Evolutionary conservation across 2,797 vertebrate species (phyloP), one percentile per base, ranked within the genome.

Genomic region (Dermochelys coriacea): DNA sequence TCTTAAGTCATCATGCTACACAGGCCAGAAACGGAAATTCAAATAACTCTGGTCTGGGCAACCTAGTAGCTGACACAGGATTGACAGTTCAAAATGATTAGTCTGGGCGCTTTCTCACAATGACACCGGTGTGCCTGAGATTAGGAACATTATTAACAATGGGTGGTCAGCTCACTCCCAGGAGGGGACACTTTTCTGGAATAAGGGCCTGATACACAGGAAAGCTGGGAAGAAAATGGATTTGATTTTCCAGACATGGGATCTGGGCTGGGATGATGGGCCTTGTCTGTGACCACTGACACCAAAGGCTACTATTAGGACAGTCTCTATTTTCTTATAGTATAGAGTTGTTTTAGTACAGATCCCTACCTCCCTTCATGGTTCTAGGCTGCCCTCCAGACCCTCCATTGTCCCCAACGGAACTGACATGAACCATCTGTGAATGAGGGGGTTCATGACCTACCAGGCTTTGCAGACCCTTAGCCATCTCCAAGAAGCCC

Each of bases 111-210:
- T 68, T 79, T 64, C 54, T 55, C 16, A 2, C 1, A 64, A 59
- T 3, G 55, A 45, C 10, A 4, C 2, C 23, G 27, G 37, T 8
- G 21, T 47, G 64, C 49, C 27, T 14, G 51, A 37, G 51, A 21
- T 19, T 51, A 80, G 31, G 23, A 59, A n/a, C 78, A 41, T 57
- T 45, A 1, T 6, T 37, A 3, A 19, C 0, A 0, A 9, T 25
- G 23, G 12, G 41, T 84, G 82, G 45, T 25, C 2, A 18, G 47
- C 19, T 82, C 68, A 34, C 57, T 12, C 18, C 77, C 19, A 19
- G 11, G 31, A 25, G 23, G 27, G 68, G 25, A 80, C 4, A 1
- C 50, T 68, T 15, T 0, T 23, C 51, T 49, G 27, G 59, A 80
- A 80, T 41, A 31, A 85, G 75, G 4, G 4, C 21, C 80, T 80